Base-by-base conservation (phyloP, 2,113 vertebrate species). In the Malurus elegans region DNA sequence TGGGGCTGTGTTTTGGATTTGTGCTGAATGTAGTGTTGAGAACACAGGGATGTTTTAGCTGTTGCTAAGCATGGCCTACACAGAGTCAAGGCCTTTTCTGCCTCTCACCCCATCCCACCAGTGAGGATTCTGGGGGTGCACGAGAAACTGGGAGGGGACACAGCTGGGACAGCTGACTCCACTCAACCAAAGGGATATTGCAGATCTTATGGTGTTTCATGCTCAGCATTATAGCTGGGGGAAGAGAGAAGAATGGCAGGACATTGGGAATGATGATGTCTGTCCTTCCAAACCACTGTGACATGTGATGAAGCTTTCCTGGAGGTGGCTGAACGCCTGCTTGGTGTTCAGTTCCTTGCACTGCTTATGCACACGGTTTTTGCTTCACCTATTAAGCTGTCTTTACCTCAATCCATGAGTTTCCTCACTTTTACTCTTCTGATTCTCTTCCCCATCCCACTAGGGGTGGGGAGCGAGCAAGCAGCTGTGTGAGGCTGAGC, bases 111-210 rank as follows among this genome's bases (percentile, higher is more conserved):
- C 28, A 44, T 19, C 12, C 10, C 51, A 36, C 18, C 23, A 48
- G 28, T 15, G 11, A 67, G 50, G 10, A 56, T 20, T 18, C 32
- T 24, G 32, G 18, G n/a, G 18, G 10, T 0, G 0, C 20, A 58
- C 10, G 31, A 36, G 45, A 60, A 34, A 20, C 0, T 36, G 36
- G 18, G 36, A 60, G 9, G 18, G 12, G 31, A 50, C 44, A 48
- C 12, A 85, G 34, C 44, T 14, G 10, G 14, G 9, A 75, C 25
- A 50, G 44, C 34, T 34, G 36, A 67, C 8, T 17, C 31, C 36
- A 51, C 3, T 7, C 57, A 31, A 51, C 36, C 20, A 44, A 31
- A 76, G 17, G 44, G 8, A 60, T 76, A 51, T 53, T 60, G 26
- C 54, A 76, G 20, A 36, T 12, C 7, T 12, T 38, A 36, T 2